These are phyloP conservation scores for Druceiella hillmani DNA, from an alignment of 2,888 invertebrate species.

Conservation along the genomic window DNA sequence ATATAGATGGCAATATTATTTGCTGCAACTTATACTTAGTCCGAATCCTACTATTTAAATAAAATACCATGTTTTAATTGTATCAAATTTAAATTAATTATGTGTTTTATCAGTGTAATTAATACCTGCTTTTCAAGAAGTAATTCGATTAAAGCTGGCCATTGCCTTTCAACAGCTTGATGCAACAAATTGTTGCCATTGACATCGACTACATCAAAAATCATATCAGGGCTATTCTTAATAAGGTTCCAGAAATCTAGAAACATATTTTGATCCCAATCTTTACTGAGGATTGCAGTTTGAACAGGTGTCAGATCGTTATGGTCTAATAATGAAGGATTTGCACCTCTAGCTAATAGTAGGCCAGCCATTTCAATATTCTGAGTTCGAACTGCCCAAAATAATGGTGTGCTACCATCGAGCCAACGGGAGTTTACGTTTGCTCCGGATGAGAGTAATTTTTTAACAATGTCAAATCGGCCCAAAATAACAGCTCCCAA, in stretches of 20 bases:
- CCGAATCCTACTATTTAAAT: too few species aligned
- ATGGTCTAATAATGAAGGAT: conserved; percentile 27
- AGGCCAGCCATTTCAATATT: conserved; percentile 33
- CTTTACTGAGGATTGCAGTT: conserved; percentile 31
- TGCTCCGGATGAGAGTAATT: conserved; percentile 23
- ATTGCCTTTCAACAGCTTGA: conserved; percentile 34
- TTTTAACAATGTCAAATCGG: conserved; percentile 26
- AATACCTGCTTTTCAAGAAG: conserved; percentile 28
- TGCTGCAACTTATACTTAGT: too few species aligned
- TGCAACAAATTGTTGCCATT: conserved; percentile 34
- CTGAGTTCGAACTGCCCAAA: conserved; percentile 36
- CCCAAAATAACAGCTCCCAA: conserved; percentile 27
- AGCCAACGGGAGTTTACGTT: conserved; percentile 18
- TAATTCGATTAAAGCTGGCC: conserved; percentile 31
- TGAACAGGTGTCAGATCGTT: conserved; percentile 27
- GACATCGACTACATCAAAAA: not conserved
- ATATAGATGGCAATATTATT: too few species aligned
- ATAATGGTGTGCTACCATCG: conserved; percentile 29
- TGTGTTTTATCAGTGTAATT: too few species aligned
- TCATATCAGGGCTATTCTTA: conserved; percentile 22
- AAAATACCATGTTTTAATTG: too few species aligned
- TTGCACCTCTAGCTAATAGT: conserved; percentile 33
- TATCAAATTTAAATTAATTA: too few species aligned
- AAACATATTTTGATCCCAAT: conserved; percentile 36
- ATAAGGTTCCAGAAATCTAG: conserved; percentile 33